Evolutionary conservation across 92 coral and sea anemone genomes (phyloP), one percentile per base, ranked within the genome.

Genomic region (Hydrozoanthus gracilis): DNA sequence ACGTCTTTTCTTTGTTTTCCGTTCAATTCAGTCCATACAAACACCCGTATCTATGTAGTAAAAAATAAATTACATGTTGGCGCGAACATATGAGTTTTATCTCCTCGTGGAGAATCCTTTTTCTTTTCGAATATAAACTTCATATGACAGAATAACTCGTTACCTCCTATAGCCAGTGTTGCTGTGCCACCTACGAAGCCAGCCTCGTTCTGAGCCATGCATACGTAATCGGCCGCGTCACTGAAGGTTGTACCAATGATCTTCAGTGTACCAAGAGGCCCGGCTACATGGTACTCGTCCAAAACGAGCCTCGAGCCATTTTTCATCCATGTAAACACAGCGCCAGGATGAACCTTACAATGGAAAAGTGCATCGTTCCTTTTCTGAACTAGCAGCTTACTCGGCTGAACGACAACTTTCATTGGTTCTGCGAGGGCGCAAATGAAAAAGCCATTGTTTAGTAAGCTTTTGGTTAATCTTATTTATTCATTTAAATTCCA

Each of bases 131-230:
- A 27, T 27, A 27, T 27, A 27, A 27, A 27, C 39, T 27, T n/a
- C 45, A 17, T n/a, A 17, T 10, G 8, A 44, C 1, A 27, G 39
- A 27, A 27, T 27, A 27, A 27, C 39, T 0, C 39, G 79, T 51
- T 72, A 94, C 98, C 95, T 90, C 98, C 98, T 47, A 89, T 83
- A 10, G 78, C 52, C 12, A 94, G 73, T 65, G 82, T 73, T 2
- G 90, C 91, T 7, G 91, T 66, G 50, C 79, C 89, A 0, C 92
- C 98, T 44, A 88, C 73, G 39, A 83, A 5, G 0, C 98, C 98
- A 79, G 94, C 98, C 69, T 90, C 94, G 86, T 89, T 94, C 75
- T 80, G 78, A 54, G 98, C 98, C 46, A 94, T 83, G 77, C 98
- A 94, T 50, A 87, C 94, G 71, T 94, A 94, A 89, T 92, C 95